Percentiles rank a stretch among this genome's conserved stretches.
Conservation (phyloP, 2,113 vertebrate genomes). For the Corvus cornix region DNA sequence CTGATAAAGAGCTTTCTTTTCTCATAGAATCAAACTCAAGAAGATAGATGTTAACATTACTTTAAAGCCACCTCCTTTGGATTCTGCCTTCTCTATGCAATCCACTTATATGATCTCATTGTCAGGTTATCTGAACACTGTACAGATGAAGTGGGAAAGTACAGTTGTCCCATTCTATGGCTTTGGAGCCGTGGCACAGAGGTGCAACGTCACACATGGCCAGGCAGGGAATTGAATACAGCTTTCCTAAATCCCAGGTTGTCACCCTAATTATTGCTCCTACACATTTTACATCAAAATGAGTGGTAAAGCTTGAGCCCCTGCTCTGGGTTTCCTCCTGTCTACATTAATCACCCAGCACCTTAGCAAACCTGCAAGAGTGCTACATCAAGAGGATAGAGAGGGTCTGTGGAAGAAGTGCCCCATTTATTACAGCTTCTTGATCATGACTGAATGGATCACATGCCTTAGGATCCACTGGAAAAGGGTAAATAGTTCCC, state of each 20-base stretch:
- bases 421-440: neutral
- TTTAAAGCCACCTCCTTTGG: slow-evolving; percentile 1
- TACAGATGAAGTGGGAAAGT: slow-evolving; percentile 12
- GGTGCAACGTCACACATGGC: neutral
- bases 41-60: slow-evolving; percentile 21
- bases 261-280: neutral
- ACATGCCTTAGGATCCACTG: neutral
- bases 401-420: neutral
- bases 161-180: neutral
- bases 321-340: neutral
- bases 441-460: neutral
- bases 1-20: neutral
- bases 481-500: neutral
- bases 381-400: neutral
- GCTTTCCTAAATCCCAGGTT: slow-evolving; percentile 9
- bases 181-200: neutral
- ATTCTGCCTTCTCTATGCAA: neutral
- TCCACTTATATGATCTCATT: neutral
- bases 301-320: neutral
- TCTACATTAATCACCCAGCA: neutral
- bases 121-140: slow-evolving; percentile 27
- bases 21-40: neutral
- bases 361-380: neutral
- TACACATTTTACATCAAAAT: slow-evolving; percentile 10
- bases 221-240: neutral